A percentile compares a stretch with the other conserved stretches of the same genome.
Evolutionary conservation across 2,113 vertebrate species (phyloP).

Genomic region (Aix galericulata): DNA sequence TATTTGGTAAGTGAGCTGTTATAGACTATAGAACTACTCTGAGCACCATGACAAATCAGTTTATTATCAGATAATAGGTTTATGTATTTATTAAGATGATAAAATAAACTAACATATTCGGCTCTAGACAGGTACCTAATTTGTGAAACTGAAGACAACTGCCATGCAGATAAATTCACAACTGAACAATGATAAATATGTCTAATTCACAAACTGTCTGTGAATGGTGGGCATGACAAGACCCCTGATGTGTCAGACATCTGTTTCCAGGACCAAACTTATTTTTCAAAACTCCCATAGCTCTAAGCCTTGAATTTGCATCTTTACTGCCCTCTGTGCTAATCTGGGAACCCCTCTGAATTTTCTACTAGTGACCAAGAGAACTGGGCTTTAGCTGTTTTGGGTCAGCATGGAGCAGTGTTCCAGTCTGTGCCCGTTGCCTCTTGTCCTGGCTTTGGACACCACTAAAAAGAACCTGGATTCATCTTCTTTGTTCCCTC

Average conservation of each 20-base stretch:
- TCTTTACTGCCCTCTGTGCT: background rate
- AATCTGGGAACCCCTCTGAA: background rate
- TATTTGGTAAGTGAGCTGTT: slow-evolving; percentile 48
- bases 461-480: background rate
- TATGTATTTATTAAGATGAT: slow-evolving; percentile 53
- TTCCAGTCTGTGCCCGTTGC: background rate
- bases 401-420: background rate
- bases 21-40: slow-evolving; percentile 31
- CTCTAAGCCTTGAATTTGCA: background rate
- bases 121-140: slow-evolving; percentile 15
- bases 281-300: background rate
- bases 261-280: background rate
- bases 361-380: background rate
- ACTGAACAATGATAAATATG: background rate
- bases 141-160: background rate
- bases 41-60: slow-evolving; percentile 54
- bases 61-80: slow-evolving; percentile 17
- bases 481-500: background rate
- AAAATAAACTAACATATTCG: slow-evolving; percentile 15
- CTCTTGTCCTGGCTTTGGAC: background rate
- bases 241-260: background rate
- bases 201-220: background rate
- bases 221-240: background rate
- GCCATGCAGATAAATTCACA: background rate
- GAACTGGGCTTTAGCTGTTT: background rate